Conservation (phyloP, 1,140 invertebrate genomes). For the Diabrotica undecimpunctata region DNA sequence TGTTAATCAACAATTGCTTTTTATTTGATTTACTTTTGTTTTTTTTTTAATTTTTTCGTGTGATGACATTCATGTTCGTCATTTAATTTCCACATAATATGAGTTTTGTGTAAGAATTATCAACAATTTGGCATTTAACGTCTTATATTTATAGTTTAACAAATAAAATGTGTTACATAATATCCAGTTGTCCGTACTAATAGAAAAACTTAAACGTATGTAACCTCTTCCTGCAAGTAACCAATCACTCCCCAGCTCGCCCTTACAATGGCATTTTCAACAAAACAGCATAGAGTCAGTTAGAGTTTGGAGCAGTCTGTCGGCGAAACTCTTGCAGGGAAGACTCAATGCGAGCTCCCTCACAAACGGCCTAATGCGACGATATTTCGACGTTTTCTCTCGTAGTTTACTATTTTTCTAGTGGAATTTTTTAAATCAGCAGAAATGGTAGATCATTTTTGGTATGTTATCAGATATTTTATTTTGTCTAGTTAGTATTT, state of each 20-base stretch:
- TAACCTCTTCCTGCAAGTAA: background rate
- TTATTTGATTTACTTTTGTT: too few relatives aligned
- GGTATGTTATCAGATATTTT: background rate
- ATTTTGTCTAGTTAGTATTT: too few relatives aligned
- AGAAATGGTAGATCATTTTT: constrained; percentile 1
- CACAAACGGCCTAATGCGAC: background rate
- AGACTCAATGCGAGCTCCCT: background rate
- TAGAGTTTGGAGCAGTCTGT: background rate
- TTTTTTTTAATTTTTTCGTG: too few relatives aligned
- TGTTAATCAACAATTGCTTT: too few relatives aligned
- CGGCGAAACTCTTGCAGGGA: background rate
- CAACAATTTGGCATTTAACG: too few relatives aligned
- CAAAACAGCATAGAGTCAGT: background rate
- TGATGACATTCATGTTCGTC: too few relatives aligned
- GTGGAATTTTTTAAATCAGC: background rate
- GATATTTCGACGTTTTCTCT: background rate
- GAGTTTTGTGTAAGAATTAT: too few relatives aligned
- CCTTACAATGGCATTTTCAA: background rate
- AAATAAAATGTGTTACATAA: too few relatives aligned
- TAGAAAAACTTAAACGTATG: too few relatives aligned
- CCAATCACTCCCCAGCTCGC: background rate
- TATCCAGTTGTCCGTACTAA: too few relatives aligned
- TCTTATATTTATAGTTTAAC: too few relatives aligned
- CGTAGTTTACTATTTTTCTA: background rate
- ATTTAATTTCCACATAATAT: too few relatives aligned